phyloP scores from a whole-genome alignment of 2,113 vertebrate species.

The Neopipo cinnamomea region DNA sequence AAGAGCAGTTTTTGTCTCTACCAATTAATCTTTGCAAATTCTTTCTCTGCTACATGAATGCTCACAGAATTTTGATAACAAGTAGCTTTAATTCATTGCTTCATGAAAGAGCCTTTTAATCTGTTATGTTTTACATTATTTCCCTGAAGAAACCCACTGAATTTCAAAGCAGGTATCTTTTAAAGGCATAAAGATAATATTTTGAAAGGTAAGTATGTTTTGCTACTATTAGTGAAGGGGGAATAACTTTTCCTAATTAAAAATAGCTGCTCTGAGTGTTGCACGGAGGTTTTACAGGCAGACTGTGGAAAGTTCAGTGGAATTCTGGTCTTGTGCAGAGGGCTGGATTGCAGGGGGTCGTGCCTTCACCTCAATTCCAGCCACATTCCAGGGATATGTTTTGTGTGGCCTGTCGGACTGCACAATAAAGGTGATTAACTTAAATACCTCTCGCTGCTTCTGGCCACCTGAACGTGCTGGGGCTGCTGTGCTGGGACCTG shows the following conservation, averaged over 20 bases:
- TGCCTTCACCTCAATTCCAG: not conserved
- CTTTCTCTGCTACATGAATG: not conserved
- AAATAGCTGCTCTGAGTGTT: not conserved
- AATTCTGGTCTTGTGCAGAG: not conserved
- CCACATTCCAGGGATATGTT: fast-evolving
- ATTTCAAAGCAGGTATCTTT: not conserved
- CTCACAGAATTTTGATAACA: not conserved
- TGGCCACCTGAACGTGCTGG: not conserved
- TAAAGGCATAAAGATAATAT: not conserved
- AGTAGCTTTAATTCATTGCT: not conserved
- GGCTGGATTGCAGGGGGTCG: not conserved
- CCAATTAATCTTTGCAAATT: constrained; percentile 39
- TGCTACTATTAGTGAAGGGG: not conserved
- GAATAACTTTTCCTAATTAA: not conserved
- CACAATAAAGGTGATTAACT: not conserved
- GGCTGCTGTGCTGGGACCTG: not conserved
- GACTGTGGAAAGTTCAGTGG: not conserved
- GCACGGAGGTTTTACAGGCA: not conserved
- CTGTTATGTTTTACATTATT: not conserved
- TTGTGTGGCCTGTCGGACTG: not conserved
- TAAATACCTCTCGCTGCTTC: not conserved
- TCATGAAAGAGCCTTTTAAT: not conserved
- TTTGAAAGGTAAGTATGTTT: not conserved
- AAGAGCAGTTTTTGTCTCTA: not conserved
- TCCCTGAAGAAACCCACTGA: not conserved